Evolutionary conservation across 2,888 invertebrate species (phyloP).

Genomic region (Trachelus troglodyta): DNA sequence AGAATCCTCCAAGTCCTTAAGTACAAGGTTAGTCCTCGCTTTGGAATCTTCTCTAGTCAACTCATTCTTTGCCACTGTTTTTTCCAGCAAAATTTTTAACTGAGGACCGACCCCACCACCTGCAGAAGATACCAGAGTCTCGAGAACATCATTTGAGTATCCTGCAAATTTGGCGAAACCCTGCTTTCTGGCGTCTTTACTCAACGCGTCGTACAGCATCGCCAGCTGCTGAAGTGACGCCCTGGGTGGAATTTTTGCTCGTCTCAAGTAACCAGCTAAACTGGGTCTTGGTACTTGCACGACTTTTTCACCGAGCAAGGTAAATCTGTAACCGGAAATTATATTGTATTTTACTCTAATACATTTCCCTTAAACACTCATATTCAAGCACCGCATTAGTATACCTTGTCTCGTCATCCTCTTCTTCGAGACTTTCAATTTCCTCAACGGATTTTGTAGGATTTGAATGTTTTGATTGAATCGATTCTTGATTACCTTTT

Average conservation of each 20-base stretch:
- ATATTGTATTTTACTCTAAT: not conserved
- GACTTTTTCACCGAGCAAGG: constrained; percentile 55
- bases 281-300: constrained; percentile 58
- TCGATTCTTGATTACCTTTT: not conserved
- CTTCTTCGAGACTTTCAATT: constrained; percentile 44
- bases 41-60: constrained; percentile 72
- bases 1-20: constrained; percentile 70
- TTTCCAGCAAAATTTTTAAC: constrained; percentile 70
- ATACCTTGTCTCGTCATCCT: constrained; percentile 53
- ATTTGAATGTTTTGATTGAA: not conserved
- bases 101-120: constrained; percentile 72
- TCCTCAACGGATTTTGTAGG: constrained; percentile 26
- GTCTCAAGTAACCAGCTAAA: constrained; percentile 58
- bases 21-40: constrained; percentile 69
- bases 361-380: not conserved
- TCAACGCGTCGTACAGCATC: constrained; percentile 73
- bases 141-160: constrained; percentile 72
- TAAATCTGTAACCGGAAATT: constrained; percentile 40
- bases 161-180: constrained; percentile 74
- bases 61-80: constrained; percentile 71
- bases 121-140: constrained; percentile 69
- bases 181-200: constrained; percentile 75
- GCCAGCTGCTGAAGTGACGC: constrained; percentile 72
- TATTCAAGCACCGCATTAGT: not conserved
- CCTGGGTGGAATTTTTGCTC: constrained; percentile 70